Evolutionary conservation across 2,888 invertebrate species (phyloP), one percentile per base, ranked within the genome.

Genomic region (Scaptomyza polygonia): DNA sequence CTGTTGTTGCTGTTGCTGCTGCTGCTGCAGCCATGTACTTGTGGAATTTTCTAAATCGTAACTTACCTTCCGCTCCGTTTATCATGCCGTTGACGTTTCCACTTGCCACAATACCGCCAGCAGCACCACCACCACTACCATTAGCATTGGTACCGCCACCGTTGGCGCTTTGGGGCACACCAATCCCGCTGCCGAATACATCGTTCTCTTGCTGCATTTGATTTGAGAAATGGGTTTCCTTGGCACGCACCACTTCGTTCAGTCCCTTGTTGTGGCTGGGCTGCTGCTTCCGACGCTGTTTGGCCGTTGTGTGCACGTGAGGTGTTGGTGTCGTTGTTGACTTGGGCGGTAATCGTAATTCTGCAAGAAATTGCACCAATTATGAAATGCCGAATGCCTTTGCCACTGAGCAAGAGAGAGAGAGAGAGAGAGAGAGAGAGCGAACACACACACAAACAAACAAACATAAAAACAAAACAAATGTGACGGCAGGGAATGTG

Each of bases 221-320:
- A 89, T 90, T 91, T 82, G 89, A 90, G 73, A 89, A 89, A 79
- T 89, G 87, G 64, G 87, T 89, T 79, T 91, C 91, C 80, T 92
- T 92, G 65, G 90, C 89, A 76, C 91, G 90, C 76, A 91, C 90
- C 67, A 91, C 91, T 89, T 92, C 92, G 82, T 91, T 91, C 68
- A 90, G 84, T 66, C 89, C 90, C 81, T 92, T 91, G 77, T 90
- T 91, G 71, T 89, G 84, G 65, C 74, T 61, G 47, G 83, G 74
- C 52, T 88, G 78, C 63, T 89, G 91, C 67, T 91, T 91, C 53
- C 91, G 88, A 56, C 89, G 90, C 48, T 90, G 82, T 73, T 91
- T 92, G 51, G 86, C 77, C 58, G 92, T 92, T 54, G 91, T 91
- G 67, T 89, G 87, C 47, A 89, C 70, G 69, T 89, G 85, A 66